These are phyloP conservation scores for Pseudolaguvia tuberculata DNA, from an alignment of 2,113 vertebrate species.

Conservation along the genomic window DNA sequence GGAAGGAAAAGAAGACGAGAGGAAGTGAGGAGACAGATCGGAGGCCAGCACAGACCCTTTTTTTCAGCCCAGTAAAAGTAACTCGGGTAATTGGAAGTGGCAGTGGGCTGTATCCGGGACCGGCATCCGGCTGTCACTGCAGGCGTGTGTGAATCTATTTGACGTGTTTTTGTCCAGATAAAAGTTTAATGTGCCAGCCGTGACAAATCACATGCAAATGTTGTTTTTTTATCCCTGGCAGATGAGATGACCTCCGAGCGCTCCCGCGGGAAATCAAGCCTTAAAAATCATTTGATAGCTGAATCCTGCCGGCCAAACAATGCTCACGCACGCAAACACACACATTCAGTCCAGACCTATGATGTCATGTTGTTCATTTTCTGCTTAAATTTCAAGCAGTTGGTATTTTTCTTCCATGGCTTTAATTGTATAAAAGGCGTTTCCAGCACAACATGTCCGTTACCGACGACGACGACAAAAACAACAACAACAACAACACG, in stretches of 20 bases:
- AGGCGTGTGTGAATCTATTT: conserved; percentile 90
- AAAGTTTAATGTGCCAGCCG: conserved; percentile 92
- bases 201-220: conserved; percentile 98
- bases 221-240: conserved; percentile 89
- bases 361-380: conserved; percentile 26
- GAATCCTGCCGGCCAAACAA: conserved; percentile 51
- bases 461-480: too few relatives aligned
- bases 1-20: conserved; percentile 50
- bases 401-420: background rate
- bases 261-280: conserved; percentile 86
- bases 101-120: conserved; percentile 71
- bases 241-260: conserved; percentile 89
- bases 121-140: conserved; percentile 84
- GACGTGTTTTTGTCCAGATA: conserved; percentile 97
- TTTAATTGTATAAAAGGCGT: background rate
- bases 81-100: conserved; percentile 80
- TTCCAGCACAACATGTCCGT: background rate
- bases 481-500: background rate
- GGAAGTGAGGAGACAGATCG: conserved; percentile 7
- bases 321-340: conserved; percentile 12
- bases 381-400: conserved; percentile 3
- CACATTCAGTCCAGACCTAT: conserved; percentile 6
- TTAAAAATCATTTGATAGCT: conserved; percentile 81
- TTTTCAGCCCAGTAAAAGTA: conserved; percentile 80
- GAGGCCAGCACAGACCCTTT: conserved; percentile 4